A percentile compares a stretch with the other conserved stretches of the same genome.
Evolutionary conservation across 2,797 vertebrate species (phyloP).

Genomic region (Sylvilagus floridanus): DNA sequence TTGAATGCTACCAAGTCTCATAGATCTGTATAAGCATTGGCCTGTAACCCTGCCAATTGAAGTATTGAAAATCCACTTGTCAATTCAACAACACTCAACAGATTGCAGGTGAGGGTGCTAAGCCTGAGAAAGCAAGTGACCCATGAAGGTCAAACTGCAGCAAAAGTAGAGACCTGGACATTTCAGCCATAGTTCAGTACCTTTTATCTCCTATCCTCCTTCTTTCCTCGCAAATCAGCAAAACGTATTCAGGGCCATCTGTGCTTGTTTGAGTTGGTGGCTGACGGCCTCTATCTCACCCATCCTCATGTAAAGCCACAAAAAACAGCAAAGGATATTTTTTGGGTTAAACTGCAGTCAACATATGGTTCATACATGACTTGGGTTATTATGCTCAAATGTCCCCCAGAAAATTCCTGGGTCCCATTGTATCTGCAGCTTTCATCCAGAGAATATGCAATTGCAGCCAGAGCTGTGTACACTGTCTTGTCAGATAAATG

Average conservation of each 20-base stretch:
- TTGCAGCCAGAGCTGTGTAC: neutral
- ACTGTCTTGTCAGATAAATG: slow-evolving; percentile 36
- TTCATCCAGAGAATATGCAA: slow-evolving; percentile 56
- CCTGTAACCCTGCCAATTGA: neutral
- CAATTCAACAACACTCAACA: neutral
- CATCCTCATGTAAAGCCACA: slow-evolving; percentile 18
- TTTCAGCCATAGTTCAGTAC: neutral
- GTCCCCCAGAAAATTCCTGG: slow-evolving; percentile 3
- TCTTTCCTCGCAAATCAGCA: neutral
- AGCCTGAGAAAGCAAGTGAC: neutral
- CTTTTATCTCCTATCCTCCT: neutral
- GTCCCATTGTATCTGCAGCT: neutral
- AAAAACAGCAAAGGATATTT: slow-evolving; percentile 23
- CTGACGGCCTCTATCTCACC: neutral
- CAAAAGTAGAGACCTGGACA: neutral
- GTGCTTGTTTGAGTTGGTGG: neutral
- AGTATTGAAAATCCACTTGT: neutral
- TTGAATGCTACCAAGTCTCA: neutral
- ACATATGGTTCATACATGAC: slow-evolving; percentile 34
- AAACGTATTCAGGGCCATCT: neutral
- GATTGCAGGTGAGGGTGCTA: neutral
- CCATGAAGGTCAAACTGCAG: neutral
- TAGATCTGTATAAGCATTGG: neutral
- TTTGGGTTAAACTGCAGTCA: slow-evolving; percentile 32
- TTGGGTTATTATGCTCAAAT: neutral